phyloP scores from a whole-genome alignment of 2,888 invertebrate species.

The Tenthredo scrophulariae region DNA sequence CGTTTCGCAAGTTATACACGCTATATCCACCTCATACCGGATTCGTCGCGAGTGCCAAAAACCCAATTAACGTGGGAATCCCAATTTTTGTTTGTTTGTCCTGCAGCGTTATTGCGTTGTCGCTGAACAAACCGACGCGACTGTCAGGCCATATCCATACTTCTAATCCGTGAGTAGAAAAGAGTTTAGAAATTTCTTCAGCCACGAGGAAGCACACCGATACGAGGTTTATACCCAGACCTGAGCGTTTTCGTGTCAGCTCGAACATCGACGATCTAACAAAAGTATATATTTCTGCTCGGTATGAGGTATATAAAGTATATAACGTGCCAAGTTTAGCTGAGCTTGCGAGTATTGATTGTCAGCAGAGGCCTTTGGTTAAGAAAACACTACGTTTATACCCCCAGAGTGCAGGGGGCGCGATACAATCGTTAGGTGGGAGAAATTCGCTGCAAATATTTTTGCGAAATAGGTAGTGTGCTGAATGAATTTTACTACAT shows the following conservation, averaged over 20 bases:
- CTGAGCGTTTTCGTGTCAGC: background rate
- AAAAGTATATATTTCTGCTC: background rate
- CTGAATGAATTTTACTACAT: background rate
- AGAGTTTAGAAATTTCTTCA: background rate
- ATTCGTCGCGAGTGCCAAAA: conserved; percentile 41
- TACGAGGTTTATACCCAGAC: background rate
- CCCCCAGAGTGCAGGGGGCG: background rate
- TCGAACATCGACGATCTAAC: background rate
- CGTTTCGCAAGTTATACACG: conserved; percentile 14
- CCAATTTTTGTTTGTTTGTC: conserved; percentile 6
- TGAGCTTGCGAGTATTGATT: conserved; percentile 29
- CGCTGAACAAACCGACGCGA: background rate
- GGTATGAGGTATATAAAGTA: background rate
- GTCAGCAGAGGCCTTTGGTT: background rate
- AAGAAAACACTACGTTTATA: background rate
- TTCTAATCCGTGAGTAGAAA: background rate
- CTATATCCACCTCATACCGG: background rate
- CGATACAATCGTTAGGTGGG: background rate
- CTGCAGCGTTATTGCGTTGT: conserved; percentile 2
- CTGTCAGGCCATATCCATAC: background rate
- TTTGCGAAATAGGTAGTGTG: background rate
- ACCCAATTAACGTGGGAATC: conserved; percentile 31
- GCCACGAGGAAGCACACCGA: background rate
- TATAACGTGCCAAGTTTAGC: conserved; percentile 29
- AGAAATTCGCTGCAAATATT: background rate